These are phyloP conservation scores for Macrocentrus cingulum DNA, from an alignment of 1,140 invertebrate genomes.

Conservation along the genomic window DNA sequence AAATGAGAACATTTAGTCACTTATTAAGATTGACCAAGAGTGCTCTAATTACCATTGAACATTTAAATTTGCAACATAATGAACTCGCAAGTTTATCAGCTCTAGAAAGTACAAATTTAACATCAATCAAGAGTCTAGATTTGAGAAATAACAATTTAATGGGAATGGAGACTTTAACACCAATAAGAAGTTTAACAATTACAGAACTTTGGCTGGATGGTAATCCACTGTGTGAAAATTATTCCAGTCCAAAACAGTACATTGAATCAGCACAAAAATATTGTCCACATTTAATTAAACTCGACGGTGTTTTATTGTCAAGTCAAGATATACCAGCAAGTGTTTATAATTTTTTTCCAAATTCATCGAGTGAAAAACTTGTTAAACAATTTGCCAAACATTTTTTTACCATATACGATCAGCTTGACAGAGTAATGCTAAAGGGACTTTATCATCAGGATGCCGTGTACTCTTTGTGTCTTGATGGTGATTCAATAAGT, in stretches of 20 bases:
- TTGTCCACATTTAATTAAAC: conserved; percentile 41
- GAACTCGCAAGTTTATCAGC: conserved; percentile 47
- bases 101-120: conserved; percentile 45
- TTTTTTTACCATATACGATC: conserved; percentile 51
- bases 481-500: conserved; percentile 25
- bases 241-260: conserved; percentile 41
- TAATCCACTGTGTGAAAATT: conserved; percentile 55
- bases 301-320: conserved; percentile 45
- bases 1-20: conserved; percentile 53
- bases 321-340: conserved; percentile 35
- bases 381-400: conserved; percentile 46
- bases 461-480: conserved; percentile 48
- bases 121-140: conserved; percentile 49
- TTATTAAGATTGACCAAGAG: conserved; percentile 55
- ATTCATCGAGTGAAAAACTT: conserved; percentile 33
- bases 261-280: conserved; percentile 42
- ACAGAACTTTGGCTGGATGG: conserved; percentile 48
- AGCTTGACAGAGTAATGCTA: conserved; percentile 41
- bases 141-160: conserved; percentile 56
- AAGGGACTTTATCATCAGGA: conserved; percentile 46
- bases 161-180: conserved; percentile 34
- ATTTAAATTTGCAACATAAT: conserved; percentile 54
- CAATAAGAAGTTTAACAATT: conserved; percentile 40
- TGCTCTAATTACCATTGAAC: conserved; percentile 42
- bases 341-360: conserved; percentile 36